Percentiles rank a stretch among this genome's conserved stretches.
Conservation (phyloP, 1,140 invertebrate species). For the Pseudomyrmex dendroicus region DNA sequence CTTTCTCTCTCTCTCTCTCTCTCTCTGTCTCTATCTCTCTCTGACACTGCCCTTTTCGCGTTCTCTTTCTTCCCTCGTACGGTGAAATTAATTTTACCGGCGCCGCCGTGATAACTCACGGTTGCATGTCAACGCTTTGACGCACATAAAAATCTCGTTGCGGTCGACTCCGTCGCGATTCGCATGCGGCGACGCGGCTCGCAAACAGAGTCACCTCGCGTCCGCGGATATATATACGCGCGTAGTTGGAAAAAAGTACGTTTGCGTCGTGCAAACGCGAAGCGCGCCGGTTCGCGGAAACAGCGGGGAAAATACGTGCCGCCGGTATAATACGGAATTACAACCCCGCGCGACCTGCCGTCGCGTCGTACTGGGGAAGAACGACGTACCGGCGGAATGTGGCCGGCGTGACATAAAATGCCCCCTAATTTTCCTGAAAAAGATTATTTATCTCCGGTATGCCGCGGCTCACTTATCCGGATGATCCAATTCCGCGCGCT, state of each 20-base stretch:
- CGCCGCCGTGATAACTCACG: slow-evolving; percentile 73
- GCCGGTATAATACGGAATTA: slow-evolving; percentile 51
- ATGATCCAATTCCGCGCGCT: slow-evolving; percentile 52
- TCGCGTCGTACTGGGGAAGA: neutral
- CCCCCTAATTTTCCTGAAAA: slow-evolving; percentile 48
- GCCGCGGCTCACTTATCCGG: slow-evolving; percentile 49
- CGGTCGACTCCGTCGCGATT: slow-evolving; percentile 59
- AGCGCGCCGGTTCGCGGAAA: neutral
- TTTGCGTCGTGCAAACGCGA: slow-evolving; percentile 11
- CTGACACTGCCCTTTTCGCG: slow-evolving; percentile 41
- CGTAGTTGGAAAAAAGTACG: slow-evolving; percentile 40
- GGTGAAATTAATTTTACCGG: slow-evolving; percentile 73
- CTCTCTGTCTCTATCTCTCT: slow-evolving; percentile 1
- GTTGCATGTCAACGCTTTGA: slow-evolving; percentile 74
- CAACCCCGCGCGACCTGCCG: slow-evolving; percentile 21
- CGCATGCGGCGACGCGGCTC: slow-evolving; percentile 27
- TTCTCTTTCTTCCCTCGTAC: slow-evolving; percentile 60
- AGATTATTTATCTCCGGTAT: slow-evolving; percentile 54
- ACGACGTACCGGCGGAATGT: slow-evolving; percentile 7
- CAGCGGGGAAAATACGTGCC: slow-evolving; percentile 36
- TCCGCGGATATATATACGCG: neutral
- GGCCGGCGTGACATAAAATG: slow-evolving; percentile 51
- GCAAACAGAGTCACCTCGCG: slow-evolving; percentile 12
- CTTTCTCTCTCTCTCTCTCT: slow-evolving; percentile 44
- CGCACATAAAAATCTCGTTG: slow-evolving; percentile 75